Percentiles rank a stretch among this genome's conserved stretches.
Evolutionary conservation across 2,888 invertebrate species (phyloP).

Genomic region (Halictus quadricinctus): DNA sequence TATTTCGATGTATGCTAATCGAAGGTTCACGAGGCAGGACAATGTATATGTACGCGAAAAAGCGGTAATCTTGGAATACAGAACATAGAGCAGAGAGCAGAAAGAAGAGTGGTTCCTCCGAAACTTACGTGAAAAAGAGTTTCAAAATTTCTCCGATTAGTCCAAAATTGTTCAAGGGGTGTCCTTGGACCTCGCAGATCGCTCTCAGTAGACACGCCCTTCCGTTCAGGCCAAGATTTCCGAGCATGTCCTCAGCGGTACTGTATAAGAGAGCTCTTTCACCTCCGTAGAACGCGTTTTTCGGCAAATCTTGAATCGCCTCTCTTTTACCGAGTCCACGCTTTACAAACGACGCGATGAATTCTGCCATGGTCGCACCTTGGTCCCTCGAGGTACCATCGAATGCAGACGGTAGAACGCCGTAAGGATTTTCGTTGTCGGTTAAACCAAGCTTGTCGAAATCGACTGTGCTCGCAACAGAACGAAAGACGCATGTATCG

Average conservation of each 20-base stretch:
- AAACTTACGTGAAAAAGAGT: slow-evolving; percentile 91
- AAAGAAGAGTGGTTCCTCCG: not conserved
- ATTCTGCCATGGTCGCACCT: slow-evolving; percentile 85
- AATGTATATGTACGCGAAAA: too few relatives aligned
- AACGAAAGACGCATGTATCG: not conserved
- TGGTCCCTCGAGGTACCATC: slow-evolving; percentile 87
- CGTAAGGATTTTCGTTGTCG: slow-evolving; percentile 94
- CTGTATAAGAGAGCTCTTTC: slow-evolving; percentile 92
- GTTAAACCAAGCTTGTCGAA: slow-evolving; percentile 93
- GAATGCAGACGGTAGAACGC: slow-evolving; percentile 88
- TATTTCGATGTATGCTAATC: not conserved
- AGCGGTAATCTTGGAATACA: too few relatives aligned
- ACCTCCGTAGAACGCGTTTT: slow-evolving; percentile 89
- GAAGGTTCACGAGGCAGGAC: not conserved
- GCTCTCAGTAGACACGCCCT: slow-evolving; percentile 91
- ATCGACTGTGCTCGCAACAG: slow-evolving; percentile 86
- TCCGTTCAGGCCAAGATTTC: slow-evolving; percentile 92
- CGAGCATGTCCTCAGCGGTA: slow-evolving; percentile 90
- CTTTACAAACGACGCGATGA: slow-evolving; percentile 89
- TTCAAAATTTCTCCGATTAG: slow-evolving; percentile 92
- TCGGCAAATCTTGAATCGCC: slow-evolving; percentile 80
- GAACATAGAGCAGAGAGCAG: too few relatives aligned
- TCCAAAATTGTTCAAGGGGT: slow-evolving; percentile 90
- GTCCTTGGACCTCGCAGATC: slow-evolving; percentile 93
- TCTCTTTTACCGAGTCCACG: slow-evolving; percentile 83